Conservation (phyloP, 2,113 vertebrate species). For the Silurus glanis region DNA sequence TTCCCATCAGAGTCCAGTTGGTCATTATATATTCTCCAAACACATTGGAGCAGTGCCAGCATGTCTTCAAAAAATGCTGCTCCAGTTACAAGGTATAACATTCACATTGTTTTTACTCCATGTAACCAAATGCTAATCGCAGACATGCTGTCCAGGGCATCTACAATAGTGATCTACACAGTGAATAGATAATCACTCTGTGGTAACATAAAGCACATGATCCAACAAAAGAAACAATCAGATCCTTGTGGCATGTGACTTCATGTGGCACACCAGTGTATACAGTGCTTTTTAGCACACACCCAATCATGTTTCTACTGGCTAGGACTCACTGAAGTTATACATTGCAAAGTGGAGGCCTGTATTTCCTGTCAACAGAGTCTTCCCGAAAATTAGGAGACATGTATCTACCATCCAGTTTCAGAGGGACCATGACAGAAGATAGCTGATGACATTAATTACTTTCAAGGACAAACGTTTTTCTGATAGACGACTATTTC, state of each 20-base stretch:
- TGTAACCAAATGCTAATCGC: background rate
- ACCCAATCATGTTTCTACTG: background rate
- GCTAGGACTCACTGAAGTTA: background rate
- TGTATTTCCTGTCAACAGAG: background rate
- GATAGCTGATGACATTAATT: background rate
- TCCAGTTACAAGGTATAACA: background rate
- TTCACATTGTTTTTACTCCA: background rate
- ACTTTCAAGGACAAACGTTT: background rate
- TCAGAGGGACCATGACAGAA: background rate
- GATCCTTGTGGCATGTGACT: background rate
- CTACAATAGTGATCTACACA: background rate
- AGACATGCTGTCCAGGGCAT: background rate
- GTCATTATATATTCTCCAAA: background rate
- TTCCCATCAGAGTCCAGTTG: background rate
- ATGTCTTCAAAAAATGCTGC: background rate
- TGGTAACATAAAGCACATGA: background rate
- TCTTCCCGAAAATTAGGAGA: background rate
- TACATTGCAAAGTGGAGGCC: background rate
- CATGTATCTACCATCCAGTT: background rate
- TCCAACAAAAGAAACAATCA: background rate
- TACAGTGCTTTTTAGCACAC: background rate
- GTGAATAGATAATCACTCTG: background rate
- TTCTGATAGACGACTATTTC: constrained; percentile 38
- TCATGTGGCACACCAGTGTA: background rate
- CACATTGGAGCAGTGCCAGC: background rate